Conservation (phyloP, 2,888 invertebrate genomes). For the Hanleya hanleyi region DNA sequence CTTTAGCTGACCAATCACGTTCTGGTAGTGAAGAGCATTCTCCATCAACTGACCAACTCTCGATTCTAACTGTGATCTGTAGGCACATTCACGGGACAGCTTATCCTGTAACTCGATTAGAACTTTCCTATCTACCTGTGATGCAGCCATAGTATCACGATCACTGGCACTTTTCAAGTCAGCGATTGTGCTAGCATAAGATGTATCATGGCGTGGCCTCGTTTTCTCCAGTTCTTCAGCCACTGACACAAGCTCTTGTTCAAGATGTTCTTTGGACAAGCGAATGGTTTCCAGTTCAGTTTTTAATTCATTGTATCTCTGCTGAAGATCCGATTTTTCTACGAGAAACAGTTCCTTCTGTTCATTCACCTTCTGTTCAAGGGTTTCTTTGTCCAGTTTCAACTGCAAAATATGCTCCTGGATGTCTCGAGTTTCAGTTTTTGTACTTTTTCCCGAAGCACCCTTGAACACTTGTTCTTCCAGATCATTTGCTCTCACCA, state of each 20-base stretch:
- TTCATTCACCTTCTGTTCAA: constrained; percentile 30
- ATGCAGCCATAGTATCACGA: not conserved
- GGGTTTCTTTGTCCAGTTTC: constrained; percentile 31
- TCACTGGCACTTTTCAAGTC: no score
- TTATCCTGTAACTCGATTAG: not conserved
- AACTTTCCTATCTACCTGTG: not conserved
- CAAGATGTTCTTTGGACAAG: constrained; percentile 9
- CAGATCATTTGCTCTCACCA: constrained; percentile 1
- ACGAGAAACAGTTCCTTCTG: constrained; percentile 36
- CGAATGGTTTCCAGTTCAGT: constrained; percentile 13
- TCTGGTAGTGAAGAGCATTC: not conserved
- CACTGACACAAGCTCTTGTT: constrained; percentile 35
- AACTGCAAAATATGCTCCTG: not conserved
- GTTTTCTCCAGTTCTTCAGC: constrained; percentile 38
- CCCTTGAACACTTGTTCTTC: not conserved
- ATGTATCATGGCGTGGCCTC: not conserved
- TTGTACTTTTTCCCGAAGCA: not conserved
- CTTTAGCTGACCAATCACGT: not conserved
- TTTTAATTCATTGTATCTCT: not conserved
- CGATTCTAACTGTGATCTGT: not conserved
- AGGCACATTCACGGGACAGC: not conserved
- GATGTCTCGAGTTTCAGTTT: not conserved
- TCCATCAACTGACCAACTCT: not conserved
- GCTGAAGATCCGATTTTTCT: constrained; percentile 40
- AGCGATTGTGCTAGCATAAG: no score